Conservation (phyloP, 2,888 invertebrate genomes). For the Drosophila rellima region DNA sequence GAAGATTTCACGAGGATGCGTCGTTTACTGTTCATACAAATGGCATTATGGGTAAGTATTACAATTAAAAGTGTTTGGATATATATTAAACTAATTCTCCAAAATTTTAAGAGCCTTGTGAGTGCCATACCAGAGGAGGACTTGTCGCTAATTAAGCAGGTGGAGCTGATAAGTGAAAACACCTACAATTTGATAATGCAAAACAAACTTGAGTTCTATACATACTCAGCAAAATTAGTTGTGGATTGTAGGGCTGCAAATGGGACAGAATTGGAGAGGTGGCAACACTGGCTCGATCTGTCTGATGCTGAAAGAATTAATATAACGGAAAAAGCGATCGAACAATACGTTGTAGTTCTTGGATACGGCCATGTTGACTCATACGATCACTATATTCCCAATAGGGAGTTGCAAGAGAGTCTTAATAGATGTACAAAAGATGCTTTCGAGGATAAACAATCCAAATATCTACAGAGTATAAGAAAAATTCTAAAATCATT, state of each 20-base stretch:
- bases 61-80: not conserved
- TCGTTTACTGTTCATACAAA: not conserved
- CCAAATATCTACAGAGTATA: not conserved
- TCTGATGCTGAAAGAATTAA: not conserved
- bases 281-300: not conserved
- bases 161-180: not conserved
- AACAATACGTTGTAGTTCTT: not conserved
- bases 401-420: not conserved
- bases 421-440: not conserved
- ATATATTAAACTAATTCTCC: not conserved
- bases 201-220: not conserved
- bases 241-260: not conserved
- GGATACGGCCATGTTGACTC: not conserved
- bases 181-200: not conserved
- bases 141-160: not conserved
- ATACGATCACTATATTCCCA: not conserved
- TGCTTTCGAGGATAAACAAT: not conserved
- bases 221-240: not conserved
- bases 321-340: not conserved
- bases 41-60: not conserved
- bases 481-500: not conserved
- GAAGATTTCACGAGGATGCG: not conserved
- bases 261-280: not conserved
- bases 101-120: not conserved
- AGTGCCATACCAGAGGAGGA: not conserved